Conservation (phyloP, 2,797 vertebrate genomes). For the Amniataba percoides region DNA sequence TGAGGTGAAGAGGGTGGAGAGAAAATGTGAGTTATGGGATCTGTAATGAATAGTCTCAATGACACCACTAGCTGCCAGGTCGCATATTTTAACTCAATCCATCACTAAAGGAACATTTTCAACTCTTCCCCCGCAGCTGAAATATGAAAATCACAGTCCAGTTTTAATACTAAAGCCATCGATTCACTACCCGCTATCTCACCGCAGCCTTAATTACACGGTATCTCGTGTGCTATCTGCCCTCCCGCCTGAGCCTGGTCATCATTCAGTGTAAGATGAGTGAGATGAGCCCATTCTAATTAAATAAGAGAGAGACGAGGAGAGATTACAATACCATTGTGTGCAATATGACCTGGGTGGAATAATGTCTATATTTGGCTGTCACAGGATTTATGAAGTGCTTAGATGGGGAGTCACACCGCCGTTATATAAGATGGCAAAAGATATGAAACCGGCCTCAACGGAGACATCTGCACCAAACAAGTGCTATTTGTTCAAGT, state of each 20-base stretch:
- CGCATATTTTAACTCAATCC: slow-evolving; percentile 63
- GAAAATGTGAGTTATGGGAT: slow-evolving; percentile 66
- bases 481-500: slow-evolving; percentile 17
- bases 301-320: slow-evolving; percentile 64
- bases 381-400: slow-evolving; percentile 55
- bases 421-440: slow-evolving; percentile 35
- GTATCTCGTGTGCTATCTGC: slow-evolving; percentile 73
- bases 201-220: slow-evolving; percentile 72
- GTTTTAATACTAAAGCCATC: slow-evolving; percentile 66
- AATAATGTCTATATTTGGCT: slow-evolving; percentile 63
- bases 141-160: slow-evolving; percentile 66
- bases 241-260: slow-evolving; percentile 45
- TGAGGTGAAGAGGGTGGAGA: slow-evolving; percentile 27
- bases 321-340: slow-evolving; percentile 49
- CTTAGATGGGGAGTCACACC: slow-evolving; percentile 37
- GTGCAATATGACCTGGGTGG: slow-evolving; percentile 46
- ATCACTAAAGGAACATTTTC: slow-evolving; percentile 68
- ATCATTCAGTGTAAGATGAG: slow-evolving; percentile 67
- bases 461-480: slow-evolving; percentile 19
- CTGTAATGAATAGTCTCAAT: slow-evolving; percentile 70
- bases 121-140: slow-evolving; percentile 49
- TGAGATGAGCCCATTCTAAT: slow-evolving; percentile 71
- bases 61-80: slow-evolving; percentile 74
- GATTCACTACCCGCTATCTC: slow-evolving; percentile 56
- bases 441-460: slow-evolving; percentile 32